Base-by-base conservation (phyloP, 2,797 vertebrate species). In the Peromyscus nudipes region DNA sequence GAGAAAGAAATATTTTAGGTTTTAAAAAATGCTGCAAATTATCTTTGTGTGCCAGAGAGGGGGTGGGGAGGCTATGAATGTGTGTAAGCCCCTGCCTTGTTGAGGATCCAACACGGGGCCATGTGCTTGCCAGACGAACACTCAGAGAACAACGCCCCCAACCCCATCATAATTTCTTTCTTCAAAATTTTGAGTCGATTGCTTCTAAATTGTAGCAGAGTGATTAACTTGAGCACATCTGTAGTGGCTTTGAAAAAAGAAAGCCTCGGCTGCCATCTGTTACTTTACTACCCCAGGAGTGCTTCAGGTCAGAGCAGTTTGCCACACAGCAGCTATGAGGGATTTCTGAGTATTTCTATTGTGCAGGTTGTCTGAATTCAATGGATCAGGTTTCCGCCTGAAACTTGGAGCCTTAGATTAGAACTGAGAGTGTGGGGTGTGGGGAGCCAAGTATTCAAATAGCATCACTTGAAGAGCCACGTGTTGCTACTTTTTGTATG, bases 1-100 rank as follows among this genome's bases (percentile, higher is more conserved):
- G 79, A 94, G 12, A 97, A 96, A 65, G 67, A 87, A 73, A 73
- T 92, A 69, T 75, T 94, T 96, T 76, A 34, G 69, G 87, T 95
- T 71, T 92, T n/a, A 8, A 2, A 49, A 90, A 90, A 40, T 77
- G 60, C 14, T 79, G 73, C 40, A 77, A 77, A 77, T 76, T 49
- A 75, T 57, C 86, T 89, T 23, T 75, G 67, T 57, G 1, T 73
- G 29, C 73, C 40, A 76, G 23, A 76, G 23, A 40, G 21, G 19
- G 5, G 40, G 12, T 5, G 23, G 40, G 40, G 40, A 21, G 21
- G 5, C 21, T 40, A 13, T 40, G 62, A 34, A 7, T 46, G 46
- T 37, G 43, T 27, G 84, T 5, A 46, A 1, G 19, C 40, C 57
- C 40, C 55, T 60, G 25, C 43, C 31, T 76, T 55, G 34, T 62